Percentiles rank a stretch among this genome's conserved stretches.
These are phyloP conservation scores for Centropus unirufus DNA, from an alignment of 2,113 vertebrate genomes.

Conservation along the genomic window DNA sequence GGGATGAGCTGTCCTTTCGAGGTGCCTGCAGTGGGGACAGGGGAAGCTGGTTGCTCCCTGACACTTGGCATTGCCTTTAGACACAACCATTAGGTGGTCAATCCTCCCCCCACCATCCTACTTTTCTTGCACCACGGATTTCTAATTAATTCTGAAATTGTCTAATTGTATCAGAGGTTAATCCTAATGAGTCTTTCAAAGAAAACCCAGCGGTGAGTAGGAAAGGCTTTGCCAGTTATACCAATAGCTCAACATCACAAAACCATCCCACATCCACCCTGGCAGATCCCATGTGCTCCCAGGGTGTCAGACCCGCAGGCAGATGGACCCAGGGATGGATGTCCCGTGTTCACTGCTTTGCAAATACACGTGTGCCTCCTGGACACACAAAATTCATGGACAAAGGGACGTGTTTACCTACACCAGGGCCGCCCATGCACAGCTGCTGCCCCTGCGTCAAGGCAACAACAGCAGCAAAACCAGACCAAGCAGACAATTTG, in stretches of 20 bases:
- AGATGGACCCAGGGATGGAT: background rate
- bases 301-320: background rate
- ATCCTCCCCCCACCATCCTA: rapidly evolving
- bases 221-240: background rate
- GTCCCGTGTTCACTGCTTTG: background rate
- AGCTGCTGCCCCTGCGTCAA: background rate
- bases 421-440: background rate
- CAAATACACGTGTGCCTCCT: background rate
- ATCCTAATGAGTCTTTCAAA: background rate
- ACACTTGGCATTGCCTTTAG: background rate
- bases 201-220: background rate
- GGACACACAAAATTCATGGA: background rate
- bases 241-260: background rate
- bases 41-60: background rate
- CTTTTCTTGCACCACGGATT: background rate
- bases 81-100: background rate
- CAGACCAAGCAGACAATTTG: background rate
- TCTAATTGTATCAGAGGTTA: background rate
- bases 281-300: background rate
- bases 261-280: rapidly evolving
- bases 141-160: background rate
- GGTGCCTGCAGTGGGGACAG: background rate
- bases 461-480: background rate
- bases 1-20: background rate
- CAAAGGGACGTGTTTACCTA: background rate